Evolutionary conservation across 2,888 invertebrate genomes (phyloP), one percentile per base, ranked within the genome.

Genomic region (Holacanthella duospinosa): DNA sequence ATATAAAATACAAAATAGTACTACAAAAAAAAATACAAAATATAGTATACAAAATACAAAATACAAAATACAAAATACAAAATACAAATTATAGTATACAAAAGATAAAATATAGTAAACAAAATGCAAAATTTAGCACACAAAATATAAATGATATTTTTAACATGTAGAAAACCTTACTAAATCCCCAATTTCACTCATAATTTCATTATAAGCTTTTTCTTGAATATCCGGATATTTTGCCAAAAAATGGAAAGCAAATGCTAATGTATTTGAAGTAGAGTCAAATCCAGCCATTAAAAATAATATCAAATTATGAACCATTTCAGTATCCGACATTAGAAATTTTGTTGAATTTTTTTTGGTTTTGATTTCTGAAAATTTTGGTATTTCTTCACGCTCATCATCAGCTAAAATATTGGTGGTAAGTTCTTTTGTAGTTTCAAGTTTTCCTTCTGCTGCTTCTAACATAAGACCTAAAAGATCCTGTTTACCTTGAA

Each of bases 391-490:
- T 61, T 60, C 61, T 24, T 43, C 58, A 21, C 44, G 56, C 1
- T 65, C 65, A n/a, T 64, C 65, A 26, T 72, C 70, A 28, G 68
- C 68, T 12, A 72, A 61, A 65, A 71, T 71, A 36, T 72, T 66
- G 3, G 60, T 67, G 2, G 67, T 70, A 29, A 72, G 58, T 55
- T 68, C 72, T 24, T 55, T 62, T 1, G 66, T 60, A 55, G 64
- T 63, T 44, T 71, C 71, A 2, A 59, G 43, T 68, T 44, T 68
- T 68, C 43, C 72, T 16, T 66, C 57, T 21, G 72, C 68, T 1
- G 72, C 72, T 59, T 71, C 72, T 62, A 72, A 65, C 72, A 71
- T 71, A 29, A 72, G 29, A 2, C 72, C 72, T 55, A 72, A 64
- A 29, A 72, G 66, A 61, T 72, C 72, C 21, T 64, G 67, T 48